Evolutionary conservation across 2,888 invertebrate genomes (phyloP), one percentile per base, ranked within the genome.

Genomic region (Cryptocephalus primarius): DNA sequence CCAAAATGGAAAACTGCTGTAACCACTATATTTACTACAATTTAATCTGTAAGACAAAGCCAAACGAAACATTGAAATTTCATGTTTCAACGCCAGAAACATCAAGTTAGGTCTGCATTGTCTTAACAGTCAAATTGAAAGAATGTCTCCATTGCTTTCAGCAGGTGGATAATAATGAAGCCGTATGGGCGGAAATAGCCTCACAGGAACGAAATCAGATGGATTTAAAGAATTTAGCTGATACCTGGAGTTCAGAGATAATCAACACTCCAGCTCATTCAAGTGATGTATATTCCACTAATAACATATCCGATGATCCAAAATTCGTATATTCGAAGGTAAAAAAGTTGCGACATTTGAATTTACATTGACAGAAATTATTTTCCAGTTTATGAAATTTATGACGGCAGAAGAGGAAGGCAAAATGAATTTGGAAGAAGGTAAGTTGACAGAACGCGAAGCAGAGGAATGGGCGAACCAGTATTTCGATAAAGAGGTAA

Each of bases 381-480:
- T 22, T 22, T 55, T 63, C 48, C 76, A 88, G 76, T 89, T 90
- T 62, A 84, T 88, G 83, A 83, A 82, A 61, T 89, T 88, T 64
- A 88, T 90, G 81, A 80, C 82, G 61, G 82, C 81, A 70, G 79
- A 86, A 48, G 82, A 82, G 63, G 78, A 82, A 59, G 82, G 80
- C 39, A 81, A 83, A 54, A 67, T 77, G 43, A 73, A 76, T 49
- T 65, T 82, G 40, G 76, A 78, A 55, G 68, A 69, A 51, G 77
- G 58, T 56, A 61, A 59, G 50, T 58, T 68, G 48, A 72, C 72
- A 43, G 65, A 64, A 51, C 56, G 56, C 61, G 71, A 68, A 65
- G 68, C 67, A 3, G 60, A 68, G 36, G 66, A 68, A 22, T 77
- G 76, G 76, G 63, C 66, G 14, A 64, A 73, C 48, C 71, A 75